Percentiles rank a stretch among this genome's conserved stretches.
These are phyloP conservation scores for Luidia sarsii DNA, from an alignment of 53 echinoderm and acorn worm species.

Conservation along the genomic window DNA sequence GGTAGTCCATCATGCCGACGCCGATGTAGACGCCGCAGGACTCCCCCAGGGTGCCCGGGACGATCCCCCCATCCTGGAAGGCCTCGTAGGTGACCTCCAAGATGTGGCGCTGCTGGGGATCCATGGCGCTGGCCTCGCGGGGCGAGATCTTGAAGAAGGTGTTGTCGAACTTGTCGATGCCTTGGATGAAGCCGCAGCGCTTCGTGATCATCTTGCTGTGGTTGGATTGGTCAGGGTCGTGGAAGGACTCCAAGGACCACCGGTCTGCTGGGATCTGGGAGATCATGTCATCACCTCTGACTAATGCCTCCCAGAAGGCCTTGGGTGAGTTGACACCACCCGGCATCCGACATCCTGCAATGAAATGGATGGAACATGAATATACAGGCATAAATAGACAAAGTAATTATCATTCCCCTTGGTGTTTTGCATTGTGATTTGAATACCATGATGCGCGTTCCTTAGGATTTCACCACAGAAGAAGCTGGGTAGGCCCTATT, in stretches of 20 bases:
- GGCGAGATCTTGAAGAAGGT: conserved; percentile 85
- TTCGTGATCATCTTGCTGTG: conserved; percentile 68
- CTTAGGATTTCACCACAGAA: too few relatives aligned
- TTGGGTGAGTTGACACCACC: conserved; percentile 56
- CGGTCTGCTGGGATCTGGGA: conserved; percentile 56
- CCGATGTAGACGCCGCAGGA: conserved; percentile 69
- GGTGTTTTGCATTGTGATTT: too few relatives aligned
- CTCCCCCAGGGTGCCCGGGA: conserved; percentile 38
- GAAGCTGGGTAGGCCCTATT: too few relatives aligned
- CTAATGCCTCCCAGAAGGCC: conserved; percentile 62
- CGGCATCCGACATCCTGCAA: conserved; percentile 67
- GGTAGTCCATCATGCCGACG: conserved; percentile 66
- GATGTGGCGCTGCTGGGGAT: conserved; percentile 65
- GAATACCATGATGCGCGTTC: too few relatives aligned
- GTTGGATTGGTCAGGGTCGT: conserved; percentile 65
- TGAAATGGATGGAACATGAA: too few relatives aligned
- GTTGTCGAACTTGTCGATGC: conserved; percentile 87
- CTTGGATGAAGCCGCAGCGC: conserved; percentile 67
- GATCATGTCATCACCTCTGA: conserved; percentile 48
- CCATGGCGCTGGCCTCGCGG: conserved; percentile 66
- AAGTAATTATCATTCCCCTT: too few relatives aligned
- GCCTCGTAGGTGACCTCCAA: conserved; percentile 69
- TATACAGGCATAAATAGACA: too few relatives aligned
- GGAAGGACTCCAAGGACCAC: conserved; percentile 64
- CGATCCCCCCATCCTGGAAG: conserved; percentile 62